Base-by-base conservation (phyloP, 2,797 vertebrate species). In the Varecia variegata region DNA sequence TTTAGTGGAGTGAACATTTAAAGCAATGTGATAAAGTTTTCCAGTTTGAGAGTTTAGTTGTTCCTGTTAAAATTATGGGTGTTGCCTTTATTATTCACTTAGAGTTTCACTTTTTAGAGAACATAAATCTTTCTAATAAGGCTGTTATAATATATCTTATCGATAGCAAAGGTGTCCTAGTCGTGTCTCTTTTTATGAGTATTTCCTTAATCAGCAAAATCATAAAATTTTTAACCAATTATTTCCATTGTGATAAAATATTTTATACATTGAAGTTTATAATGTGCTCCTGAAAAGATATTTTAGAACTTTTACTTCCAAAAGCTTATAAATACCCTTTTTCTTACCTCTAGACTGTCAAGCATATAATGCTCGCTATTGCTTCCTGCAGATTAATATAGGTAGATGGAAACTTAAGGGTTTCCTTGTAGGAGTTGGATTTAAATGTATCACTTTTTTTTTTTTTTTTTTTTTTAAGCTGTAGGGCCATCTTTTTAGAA, bases 151-250 rank as follows among this genome's bases (percentile, higher is more conserved):
- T 90, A 56, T 81, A 65, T 85, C 18, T 83, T 81, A 5, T 50
- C 85, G 45, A 40, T 93, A 79, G 17, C 21, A 73, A 92, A 88
- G 45, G 12, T 96, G 40, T 70, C 38, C n/a, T 27, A 77, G 30
- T 68, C 67, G 45, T 86, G 3, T 84, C 45, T 81, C 71, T 84
- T n/a, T 70, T 89, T 74, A 43, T 90, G 50, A 92, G 43, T 91
- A 92, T 96, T 96, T 90, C 71, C n/a, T 65, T 94, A 95, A 81
- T 83, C 38, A 85, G 93, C 47, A 84, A 76, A 85, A 47, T 84
- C 25, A 82, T 45, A 73, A 27, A 43, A 54, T 38, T 83, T 94
- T 90, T 50, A 15, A 47, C 17, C 1, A 5, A 21, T 90, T 92
- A 92, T 89, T 94, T 86, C 25, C 60, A 74, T 74, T 77, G 2